phyloP scores from a whole-genome alignment of 2,113 vertebrate species.

The Azemiops feae region DNA sequence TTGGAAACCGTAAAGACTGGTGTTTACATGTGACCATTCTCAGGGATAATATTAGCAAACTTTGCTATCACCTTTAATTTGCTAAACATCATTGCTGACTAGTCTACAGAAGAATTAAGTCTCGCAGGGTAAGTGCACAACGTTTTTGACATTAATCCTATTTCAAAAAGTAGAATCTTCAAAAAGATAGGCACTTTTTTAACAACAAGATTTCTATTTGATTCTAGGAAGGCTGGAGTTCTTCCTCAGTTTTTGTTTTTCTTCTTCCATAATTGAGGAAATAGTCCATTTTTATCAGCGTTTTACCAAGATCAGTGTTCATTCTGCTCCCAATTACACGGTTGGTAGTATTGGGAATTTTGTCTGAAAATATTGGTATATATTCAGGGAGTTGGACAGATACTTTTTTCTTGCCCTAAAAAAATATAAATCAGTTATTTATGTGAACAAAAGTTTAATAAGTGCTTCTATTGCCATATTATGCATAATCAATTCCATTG shows the following conservation, averaged over 20 bases:
- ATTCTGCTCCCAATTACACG: constrained; percentile 74
- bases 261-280: constrained; percentile 56
- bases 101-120: not conserved
- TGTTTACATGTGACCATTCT: not conserved
- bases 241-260: constrained; percentile 70
- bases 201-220: not conserved
- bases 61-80: not conserved
- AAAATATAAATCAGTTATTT: constrained; percentile 12
- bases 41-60: not conserved
- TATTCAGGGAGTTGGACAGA: constrained; percentile 64
- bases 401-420: constrained; percentile 72
- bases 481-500: not conserved
- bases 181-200: not conserved
- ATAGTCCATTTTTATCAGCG: constrained; percentile 74
- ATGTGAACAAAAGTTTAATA: not conserved
- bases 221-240: constrained; percentile 68
- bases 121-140: not conserved
- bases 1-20: not conserved
- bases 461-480: constrained; percentile 7
- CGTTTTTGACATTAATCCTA: not conserved
- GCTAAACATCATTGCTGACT: not conserved
- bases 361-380: constrained; percentile 70
- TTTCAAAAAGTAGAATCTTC: not conserved
- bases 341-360: constrained; percentile 73
- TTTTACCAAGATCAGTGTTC: constrained; percentile 72